Evolutionary conservation across 2,888 invertebrate species (phyloP).

Genomic region (Diaperis boleti): DNA sequence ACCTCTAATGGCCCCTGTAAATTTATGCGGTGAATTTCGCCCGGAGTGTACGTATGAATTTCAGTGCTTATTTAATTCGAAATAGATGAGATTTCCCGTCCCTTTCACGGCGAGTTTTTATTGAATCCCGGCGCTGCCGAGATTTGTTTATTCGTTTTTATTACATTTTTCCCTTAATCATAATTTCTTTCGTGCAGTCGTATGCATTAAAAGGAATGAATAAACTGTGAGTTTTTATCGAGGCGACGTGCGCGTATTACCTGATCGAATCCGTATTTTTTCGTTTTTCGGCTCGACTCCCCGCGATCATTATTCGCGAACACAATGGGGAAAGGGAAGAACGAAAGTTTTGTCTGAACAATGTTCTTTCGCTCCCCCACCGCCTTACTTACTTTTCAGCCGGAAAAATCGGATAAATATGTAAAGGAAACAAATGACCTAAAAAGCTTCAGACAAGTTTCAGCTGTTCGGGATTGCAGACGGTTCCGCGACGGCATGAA

Average conservation of each 20-base stretch:
- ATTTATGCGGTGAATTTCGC: too few relatives aligned
- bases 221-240: slow-evolving; percentile 1
- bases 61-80: slow-evolving; percentile 34
- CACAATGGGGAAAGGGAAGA: slow-evolving; percentile 30
- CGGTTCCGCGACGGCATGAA: slow-evolving; percentile 30
- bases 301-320: slow-evolving; percentile 27
- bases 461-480: slow-evolving; percentile 36
- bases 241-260: slow-evolving; percentile 20
- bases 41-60: too few relatives aligned
- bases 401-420: slow-evolving; percentile 41
- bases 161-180: slow-evolving; percentile 35
- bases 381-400: slow-evolving; percentile 37
- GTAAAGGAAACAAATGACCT: slow-evolving; percentile 42
- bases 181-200: slow-evolving; percentile 25
- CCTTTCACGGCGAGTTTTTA: slow-evolving; percentile 20
- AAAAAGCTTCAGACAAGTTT: slow-evolving; percentile 40
- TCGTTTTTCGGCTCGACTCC: slow-evolving; percentile 1
- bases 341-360: slow-evolving; percentile 33
- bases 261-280: slow-evolving; percentile 28
- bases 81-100: slow-evolving; percentile 33
- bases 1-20: too few relatives aligned
- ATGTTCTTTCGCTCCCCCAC: slow-evolving; percentile 13
- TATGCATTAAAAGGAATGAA: not conserved
- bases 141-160: slow-evolving; percentile 41
- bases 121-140: slow-evolving; percentile 33